A percentile compares a stretch with the other conserved stretches of the same genome.
phyloP scores from a whole-genome alignment of 2,888 invertebrate species.

The Tiliacea citrago region DNA sequence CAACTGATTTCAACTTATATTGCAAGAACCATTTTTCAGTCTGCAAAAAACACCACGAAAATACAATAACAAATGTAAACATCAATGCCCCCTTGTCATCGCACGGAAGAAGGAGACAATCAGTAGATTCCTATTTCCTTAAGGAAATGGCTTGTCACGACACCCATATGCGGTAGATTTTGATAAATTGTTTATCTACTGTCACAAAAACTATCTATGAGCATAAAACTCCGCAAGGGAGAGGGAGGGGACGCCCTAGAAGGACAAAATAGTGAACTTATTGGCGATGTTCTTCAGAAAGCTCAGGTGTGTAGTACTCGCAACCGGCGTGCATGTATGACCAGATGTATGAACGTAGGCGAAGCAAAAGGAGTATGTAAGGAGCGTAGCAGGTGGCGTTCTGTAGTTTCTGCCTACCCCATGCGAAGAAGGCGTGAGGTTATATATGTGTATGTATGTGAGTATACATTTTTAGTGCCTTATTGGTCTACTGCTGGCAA shows the following conservation, averaged over 20 bases:
- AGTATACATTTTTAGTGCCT: no score
- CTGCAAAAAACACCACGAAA: neutral
- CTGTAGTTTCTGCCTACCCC: no score
- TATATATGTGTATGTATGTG: no score
- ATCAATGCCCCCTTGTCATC: neutral
- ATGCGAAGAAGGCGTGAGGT: no score
- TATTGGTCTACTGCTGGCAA: neutral
- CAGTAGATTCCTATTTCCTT: constrained; percentile 30
- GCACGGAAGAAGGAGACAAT: constrained; percentile 25
- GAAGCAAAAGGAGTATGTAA: no score
- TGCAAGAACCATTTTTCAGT: neutral
- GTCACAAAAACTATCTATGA: neutral
- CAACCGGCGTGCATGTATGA: no score
- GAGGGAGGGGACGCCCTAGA: neutral
- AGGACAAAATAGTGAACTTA: neutral
- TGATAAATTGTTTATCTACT: constrained; percentile 21
- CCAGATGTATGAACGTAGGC: no score
- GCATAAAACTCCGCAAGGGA: neutral
- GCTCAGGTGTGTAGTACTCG: no score
- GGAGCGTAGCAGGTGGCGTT: no score
- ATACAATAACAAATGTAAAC: neutral
- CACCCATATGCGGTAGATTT: constrained; percentile 14
- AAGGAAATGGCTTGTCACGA: constrained; percentile 42
- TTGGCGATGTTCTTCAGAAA: neutral
- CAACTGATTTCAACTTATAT: neutral